Base-by-base conservation (phyloP, 1,140 invertebrate species). In the Aphidius ervi region DNA sequence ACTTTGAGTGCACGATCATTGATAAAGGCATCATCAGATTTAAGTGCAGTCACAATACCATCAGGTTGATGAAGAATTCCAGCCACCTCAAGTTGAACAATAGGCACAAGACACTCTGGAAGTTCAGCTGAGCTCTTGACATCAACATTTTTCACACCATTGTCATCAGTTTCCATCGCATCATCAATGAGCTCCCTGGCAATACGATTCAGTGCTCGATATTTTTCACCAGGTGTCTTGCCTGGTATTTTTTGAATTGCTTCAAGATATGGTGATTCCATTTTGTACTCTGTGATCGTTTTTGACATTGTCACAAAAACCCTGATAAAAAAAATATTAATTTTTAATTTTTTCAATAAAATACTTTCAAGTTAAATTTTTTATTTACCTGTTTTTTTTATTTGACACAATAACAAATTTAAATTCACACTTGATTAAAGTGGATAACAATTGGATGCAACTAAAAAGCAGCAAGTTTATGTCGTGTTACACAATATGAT, bases 1-100 rank as follows among this genome's bases (percentile, higher is more conserved):
- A 67, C 70, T 6, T 69, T 63, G 0, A 79, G 41, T n/a, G 72
- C 76, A 54, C 64, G 62, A 4, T 67, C 59, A 6, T 70, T 63
- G 1, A 79, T 9, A 0, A 57, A 37, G 9, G 41, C 1, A 16
- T 78, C 67, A 0, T 70, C 67, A 1, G 72, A 73, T 43, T 63
- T 70, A 0, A 78, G 60, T 0, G 74, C 70, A 8, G 66, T 55
- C 0, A 71, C 54, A n/a, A 79, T 65, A 0, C 43, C 52, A 0
- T 67, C 56, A 4, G 52, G 39, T 37, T 54, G 7, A 6, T 40
- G 40, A 3, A 54, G 16, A n/a, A n/a, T 20, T 42, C 43, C 43
- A 9, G 52, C 10, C 1, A 54, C 52, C 20, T 54, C 52, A 42
- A 16, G 39, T 2, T 20, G 52, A 9, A 42, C 52, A 37, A 54